phyloP scores from a whole-genome alignment of 2,113 vertebrate species.

The Nematolebias whitei region DNA sequence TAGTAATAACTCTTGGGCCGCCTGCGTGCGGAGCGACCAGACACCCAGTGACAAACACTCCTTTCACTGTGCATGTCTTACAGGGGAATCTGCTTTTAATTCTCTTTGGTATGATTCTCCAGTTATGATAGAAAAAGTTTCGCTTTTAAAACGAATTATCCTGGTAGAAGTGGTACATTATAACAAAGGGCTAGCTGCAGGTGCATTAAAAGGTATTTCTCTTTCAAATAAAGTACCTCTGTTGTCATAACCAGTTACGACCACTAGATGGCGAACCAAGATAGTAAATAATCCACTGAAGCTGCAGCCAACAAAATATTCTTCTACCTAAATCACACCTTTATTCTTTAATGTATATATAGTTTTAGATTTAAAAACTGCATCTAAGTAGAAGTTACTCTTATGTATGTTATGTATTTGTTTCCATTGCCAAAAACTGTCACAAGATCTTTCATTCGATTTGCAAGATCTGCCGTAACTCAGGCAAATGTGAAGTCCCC shows the following conservation, averaged over 20 bases:
- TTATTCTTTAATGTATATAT: not conserved
- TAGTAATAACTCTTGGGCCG: constrained; percentile 88
- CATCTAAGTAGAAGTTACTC: not conserved
- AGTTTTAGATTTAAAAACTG: not conserved
- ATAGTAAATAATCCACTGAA: constrained; percentile 27
- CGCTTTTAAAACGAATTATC: too few relatives aligned
- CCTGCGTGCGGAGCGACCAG: constrained; percentile 75
- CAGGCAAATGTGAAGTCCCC: constrained; percentile 30
- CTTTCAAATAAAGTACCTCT: too few relatives aligned
- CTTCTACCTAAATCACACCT: not conserved
- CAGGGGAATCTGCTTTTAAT: not conserved
- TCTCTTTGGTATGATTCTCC: too few relatives aligned
- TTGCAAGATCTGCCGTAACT: not conserved
- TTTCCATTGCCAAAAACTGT: not conserved
- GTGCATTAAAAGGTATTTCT: too few relatives aligned
- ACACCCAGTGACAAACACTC: constrained; percentile 82
- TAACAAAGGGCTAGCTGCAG: too few relatives aligned
- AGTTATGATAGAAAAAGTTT: too few relatives aligned
- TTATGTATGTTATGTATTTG: not conserved
- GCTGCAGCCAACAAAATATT: not conserved
- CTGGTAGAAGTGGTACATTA: too few relatives aligned
- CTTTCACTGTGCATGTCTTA: constrained; percentile 56
- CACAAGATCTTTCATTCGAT: not conserved
- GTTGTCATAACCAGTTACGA: constrained; percentile 6
- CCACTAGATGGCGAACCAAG: constrained; percentile 75